These are phyloP conservation scores for Disparrhopalites patrizii DNA, from an alignment of 2,888 invertebrate genomes.

Conservation along the genomic window DNA sequence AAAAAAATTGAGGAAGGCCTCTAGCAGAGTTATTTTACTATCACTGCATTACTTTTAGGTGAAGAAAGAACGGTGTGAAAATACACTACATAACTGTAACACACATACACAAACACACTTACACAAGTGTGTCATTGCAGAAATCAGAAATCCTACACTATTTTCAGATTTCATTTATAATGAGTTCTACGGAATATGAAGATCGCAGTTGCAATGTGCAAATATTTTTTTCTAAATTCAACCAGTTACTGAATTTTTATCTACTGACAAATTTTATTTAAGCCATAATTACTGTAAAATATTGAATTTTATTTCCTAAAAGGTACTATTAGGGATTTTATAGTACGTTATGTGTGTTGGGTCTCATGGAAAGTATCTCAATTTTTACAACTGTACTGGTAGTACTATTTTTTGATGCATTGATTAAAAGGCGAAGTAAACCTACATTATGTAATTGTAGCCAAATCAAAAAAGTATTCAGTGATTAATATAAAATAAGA, in stretches of 20 bases:
- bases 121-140: too few species aligned
- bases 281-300: slow-evolving; percentile 17
- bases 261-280: slow-evolving; percentile 14
- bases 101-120: slow-evolving; percentile 9
- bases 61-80: not conserved
- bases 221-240: slow-evolving; percentile 16
- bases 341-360: slow-evolving; percentile 19
- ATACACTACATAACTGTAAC: slow-evolving; percentile 1
- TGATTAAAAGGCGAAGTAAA: slow-evolving; percentile 12
- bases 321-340: slow-evolving; percentile 9
- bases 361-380: slow-evolving; percentile 32
- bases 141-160: too few species aligned
- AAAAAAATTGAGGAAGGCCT: too few species aligned
- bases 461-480: slow-evolving; percentile 29
- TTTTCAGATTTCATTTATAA: too few species aligned
- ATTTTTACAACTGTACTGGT: slow-evolving; percentile 22
- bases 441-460: slow-evolving; percentile 28
- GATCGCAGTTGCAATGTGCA: too few species aligned
- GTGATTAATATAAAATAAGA: slow-evolving; percentile 12
- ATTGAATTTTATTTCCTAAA: slow-evolving; percentile 21
- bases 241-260: slow-evolving; percentile 19
- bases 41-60: too few species aligned
- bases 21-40: too few species aligned
- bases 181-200: too few species aligned
- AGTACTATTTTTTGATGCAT: slow-evolving; percentile 25